Evolutionary conservation across 2,797 vertebrate species (phyloP), one percentile per base, ranked within the genome.

Genomic region (Enteromius radiatus): DNA sequence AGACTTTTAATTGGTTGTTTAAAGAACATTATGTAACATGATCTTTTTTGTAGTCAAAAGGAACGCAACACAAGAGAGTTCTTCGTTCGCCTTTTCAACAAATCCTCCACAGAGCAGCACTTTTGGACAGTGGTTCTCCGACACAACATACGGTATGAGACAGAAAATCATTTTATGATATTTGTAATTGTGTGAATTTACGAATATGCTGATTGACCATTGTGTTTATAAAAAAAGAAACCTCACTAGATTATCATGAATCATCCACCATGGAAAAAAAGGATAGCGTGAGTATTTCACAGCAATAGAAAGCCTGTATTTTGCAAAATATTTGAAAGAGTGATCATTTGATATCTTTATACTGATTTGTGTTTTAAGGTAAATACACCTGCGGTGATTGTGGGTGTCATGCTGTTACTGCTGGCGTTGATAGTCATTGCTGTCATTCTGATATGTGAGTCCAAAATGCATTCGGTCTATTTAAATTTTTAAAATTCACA

Each of bases 371-470:
- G 59, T 33, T 69, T 59, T 21, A 83, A 83, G 81, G 73, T 49
- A 28, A n/a, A n/a, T 19, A 4, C 9, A 78, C 67, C 82, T 63
- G 67, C 65, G 15, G 56, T 86, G 28, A 3, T 87, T 23, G 64
- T 86, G 33, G 81, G 82, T 43, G 43, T 88, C 28, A 12, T 86
- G 14, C 14, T 89, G 52, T 33, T 86, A 36, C 28, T 88, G 36
- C 26, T 87, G 68, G 21, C 45, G 43, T 23, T 81, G 11, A 43
- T 45, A 7, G n/a, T 26, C 12, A 38, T 83, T 38, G 73, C 26
- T 41, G 45, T 81, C 52, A 26, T 78, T 70, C 45, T 87, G 33
- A 82, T 82, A 4, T 59, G 90, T 91, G 45, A 88, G 91, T 91
- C 76, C 12, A 61, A 28, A 6, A 7, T 41, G 11, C 1, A 21